phyloP scores from a whole-genome alignment of 2,888 invertebrate species.

The Eristalinus aeneus region DNA sequence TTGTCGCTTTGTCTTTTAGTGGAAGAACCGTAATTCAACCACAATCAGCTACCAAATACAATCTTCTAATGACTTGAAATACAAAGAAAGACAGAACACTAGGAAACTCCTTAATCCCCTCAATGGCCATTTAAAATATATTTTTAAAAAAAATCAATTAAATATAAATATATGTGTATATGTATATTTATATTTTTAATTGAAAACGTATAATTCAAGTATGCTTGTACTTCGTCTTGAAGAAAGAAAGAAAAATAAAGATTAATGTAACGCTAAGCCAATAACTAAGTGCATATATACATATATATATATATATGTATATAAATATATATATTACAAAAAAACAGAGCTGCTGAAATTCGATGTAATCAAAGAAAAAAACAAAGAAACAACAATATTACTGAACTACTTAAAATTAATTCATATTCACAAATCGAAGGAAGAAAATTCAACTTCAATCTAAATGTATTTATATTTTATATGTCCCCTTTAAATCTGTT shows the following conservation, averaged over 20 bases:
- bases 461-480: conserved; percentile 70
- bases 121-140: conserved; percentile 11
- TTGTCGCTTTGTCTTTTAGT: background rate
- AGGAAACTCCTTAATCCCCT: background rate
- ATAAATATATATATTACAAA: conserved; percentile 46
- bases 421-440: conserved; percentile 33
- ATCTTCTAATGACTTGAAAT: conserved; percentile 41
- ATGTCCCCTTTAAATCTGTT: conserved; percentile 60
- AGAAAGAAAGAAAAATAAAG: background rate
- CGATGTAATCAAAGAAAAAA: conserved; percentile 46
- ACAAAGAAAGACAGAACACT: conserved; percentile 7
- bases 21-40: conserved; percentile 9
- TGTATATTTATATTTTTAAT: conserved; percentile 18
- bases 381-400: conserved; percentile 16
- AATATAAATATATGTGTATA: conserved; percentile 15
- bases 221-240: conserved; percentile 41
- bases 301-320: conserved; percentile 44
- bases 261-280: conserved; percentile 1
- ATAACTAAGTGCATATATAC: conserved; percentile 15
- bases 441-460: conserved; percentile 52
- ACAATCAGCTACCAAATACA: conserved; percentile 45
- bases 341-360: conserved; percentile 47
- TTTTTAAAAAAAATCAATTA: background rate
- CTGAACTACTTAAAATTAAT: conserved; percentile 17
- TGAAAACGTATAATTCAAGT: conserved; percentile 5